These are phyloP conservation scores for Ophiothrix spiculata DNA, from an alignment of 35 echinoderm and acorn worm species.

Conservation along the genomic window DNA sequence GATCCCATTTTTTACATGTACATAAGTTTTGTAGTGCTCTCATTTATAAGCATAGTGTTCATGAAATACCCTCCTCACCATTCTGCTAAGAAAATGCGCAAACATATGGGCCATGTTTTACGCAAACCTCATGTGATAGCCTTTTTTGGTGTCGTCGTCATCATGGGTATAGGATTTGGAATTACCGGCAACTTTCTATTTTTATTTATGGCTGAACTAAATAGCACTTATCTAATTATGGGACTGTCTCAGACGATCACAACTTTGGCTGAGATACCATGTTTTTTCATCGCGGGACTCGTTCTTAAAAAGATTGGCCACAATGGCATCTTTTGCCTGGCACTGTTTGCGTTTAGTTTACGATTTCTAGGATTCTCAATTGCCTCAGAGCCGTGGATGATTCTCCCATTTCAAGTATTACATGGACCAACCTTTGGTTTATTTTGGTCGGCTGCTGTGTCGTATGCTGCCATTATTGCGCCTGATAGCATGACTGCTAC, in stretches of 20 bases:
- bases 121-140: slow-evolving; percentile 53
- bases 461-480: slow-evolving; percentile 76
- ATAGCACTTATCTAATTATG: slow-evolving; percentile 68
- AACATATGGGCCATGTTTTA: slow-evolving; percentile 30
- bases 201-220: slow-evolving; percentile 72
- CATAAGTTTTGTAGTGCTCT: slow-evolving; percentile 6
- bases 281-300: slow-evolving; percentile 72
- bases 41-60: neutral
- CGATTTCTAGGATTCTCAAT: slow-evolving; percentile 84
- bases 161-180: slow-evolving; percentile 89
- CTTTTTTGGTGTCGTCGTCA: slow-evolving; percentile 54
- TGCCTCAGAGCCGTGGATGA: slow-evolving; percentile 64
- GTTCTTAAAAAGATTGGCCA: slow-evolving; percentile 57
- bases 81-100: slow-evolving; percentile 19
- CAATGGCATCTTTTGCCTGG: slow-evolving; percentile 62
- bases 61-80: slow-evolving; percentile 34
- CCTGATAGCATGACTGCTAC: slow-evolving; percentile 80
- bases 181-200: slow-evolving; percentile 71
- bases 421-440: slow-evolving; percentile 90
- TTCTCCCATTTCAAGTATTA: slow-evolving; percentile 86
- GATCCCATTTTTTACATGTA: slow-evolving; percentile 53
- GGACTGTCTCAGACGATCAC: slow-evolving; percentile 71
- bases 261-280: slow-evolving; percentile 72
- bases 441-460: slow-evolving; percentile 74
- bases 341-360: slow-evolving; percentile 64